phyloP scores from a whole-genome alignment of 2,888 invertebrate species.

The Tiphia femorata region DNA sequence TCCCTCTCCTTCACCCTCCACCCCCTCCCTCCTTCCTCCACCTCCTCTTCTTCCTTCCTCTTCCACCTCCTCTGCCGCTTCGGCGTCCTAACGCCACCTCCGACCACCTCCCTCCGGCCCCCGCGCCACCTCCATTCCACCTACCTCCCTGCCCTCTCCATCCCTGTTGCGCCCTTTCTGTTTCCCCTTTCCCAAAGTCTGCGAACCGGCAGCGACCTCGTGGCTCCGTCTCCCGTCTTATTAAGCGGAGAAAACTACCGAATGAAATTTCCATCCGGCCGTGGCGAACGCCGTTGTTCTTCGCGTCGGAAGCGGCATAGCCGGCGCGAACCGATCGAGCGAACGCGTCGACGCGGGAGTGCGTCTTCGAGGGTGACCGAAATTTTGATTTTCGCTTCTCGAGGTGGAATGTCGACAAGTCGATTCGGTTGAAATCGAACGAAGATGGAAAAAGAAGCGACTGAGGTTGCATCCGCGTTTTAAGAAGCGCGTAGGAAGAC shows the following conservation, averaged over 20 bases:
- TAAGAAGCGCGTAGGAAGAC: no score
- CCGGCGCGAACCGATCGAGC: no score
- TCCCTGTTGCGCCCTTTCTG: slow-evolving; percentile 49
- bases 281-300: slow-evolving; percentile 33
- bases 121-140: no score
- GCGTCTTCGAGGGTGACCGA: not conserved
- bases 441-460: no score
- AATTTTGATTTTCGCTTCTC: not conserved
- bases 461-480: no score
- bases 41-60: slow-evolving; percentile 24
- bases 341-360: not conserved
- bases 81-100: slow-evolving; percentile 35
- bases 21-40: slow-evolving; percentile 36
- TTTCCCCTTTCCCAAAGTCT: slow-evolving; percentile 52
- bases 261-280: slow-evolving; percentile 50
- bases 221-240: slow-evolving; percentile 52
- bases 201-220: slow-evolving; percentile 51
- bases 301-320: no score
- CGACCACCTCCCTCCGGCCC: slow-evolving; percentile 50
- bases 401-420: not conserved
- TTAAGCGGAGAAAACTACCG: slow-evolving; percentile 49
- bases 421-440: no score
- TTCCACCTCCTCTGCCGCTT: slow-evolving; percentile 34
- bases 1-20: slow-evolving; percentile 47
- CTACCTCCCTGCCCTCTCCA: no score